Conservation (phyloP, 2,113 vertebrate species). For the Siniperca knerii region DNA sequence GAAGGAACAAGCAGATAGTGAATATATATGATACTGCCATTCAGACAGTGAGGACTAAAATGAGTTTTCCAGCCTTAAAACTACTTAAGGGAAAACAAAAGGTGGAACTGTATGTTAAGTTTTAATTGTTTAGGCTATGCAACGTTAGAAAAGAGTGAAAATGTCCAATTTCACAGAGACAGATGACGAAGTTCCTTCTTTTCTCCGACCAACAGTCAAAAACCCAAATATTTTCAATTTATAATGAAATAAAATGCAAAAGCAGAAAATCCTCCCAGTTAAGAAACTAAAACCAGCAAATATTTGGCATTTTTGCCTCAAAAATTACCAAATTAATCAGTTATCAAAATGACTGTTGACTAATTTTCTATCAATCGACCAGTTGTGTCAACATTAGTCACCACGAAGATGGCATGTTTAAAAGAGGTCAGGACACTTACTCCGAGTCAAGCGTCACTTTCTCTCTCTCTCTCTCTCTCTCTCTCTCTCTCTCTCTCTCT, state of each 20-base stretch:
- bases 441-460: constrained; percentile 15
- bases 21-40: neutral
- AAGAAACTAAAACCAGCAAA: neutral
- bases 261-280: too few species aligned
- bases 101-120: neutral
- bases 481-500: too few species aligned
- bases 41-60: neutral
- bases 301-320: neutral
- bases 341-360: neutral
- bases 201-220: neutral
- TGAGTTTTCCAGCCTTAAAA: neutral
- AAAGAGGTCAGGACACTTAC: neutral
- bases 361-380: neutral
- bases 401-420: neutral
- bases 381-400: too few species aligned
- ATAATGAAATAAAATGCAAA: neutral
- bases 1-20: neutral
- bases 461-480: neutral
- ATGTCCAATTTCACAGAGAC: neutral
- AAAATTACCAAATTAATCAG: neutral
- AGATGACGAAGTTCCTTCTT: neutral
- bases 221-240: neutral
- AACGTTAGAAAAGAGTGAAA: neutral
- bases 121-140: neutral
- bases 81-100: neutral